Evolutionary conservation across 2,113 vertebrate species (phyloP), one percentile per base, ranked within the genome.

Genomic region (Brevimyrus niger): DNA sequence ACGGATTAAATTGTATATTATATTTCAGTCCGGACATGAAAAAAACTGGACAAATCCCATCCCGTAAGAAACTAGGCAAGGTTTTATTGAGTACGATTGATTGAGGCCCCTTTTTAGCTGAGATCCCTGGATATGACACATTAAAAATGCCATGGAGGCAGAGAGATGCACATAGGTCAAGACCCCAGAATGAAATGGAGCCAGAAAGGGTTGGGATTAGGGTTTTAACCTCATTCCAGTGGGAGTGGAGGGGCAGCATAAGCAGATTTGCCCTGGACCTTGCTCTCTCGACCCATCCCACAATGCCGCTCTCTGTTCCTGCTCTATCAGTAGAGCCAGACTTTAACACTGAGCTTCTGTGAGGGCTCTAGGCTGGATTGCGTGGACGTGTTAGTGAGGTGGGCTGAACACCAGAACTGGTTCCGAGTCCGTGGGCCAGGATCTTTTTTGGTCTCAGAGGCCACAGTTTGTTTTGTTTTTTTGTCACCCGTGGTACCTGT

Each of bases 261-360:
- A 88, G 73, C 88, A 88, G 88, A 76, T 88, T 88, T 88, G 13
- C 27, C 17, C 44, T 47, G 46, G 88, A 88, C 88, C 47, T 42
- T 73, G 65, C 27, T 35, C 23, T 88, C 50, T 48, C 31, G 11
- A 15, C 65, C 88, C 31, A 50, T 80, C 23, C 44, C 61, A 35
- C 46, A 76, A 65, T 35, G 7, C 65, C 17, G 88, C 88, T 51
- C 13, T 35, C 46, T 31, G 65, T 53, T 87, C 27, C 2, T 38
- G 35, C 73, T 11, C 88, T 80, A 51, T 88, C 47, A 88, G 69
- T 42, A 88, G 88, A 73, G 17, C 5, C 38, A 69, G 44, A 88
- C 65, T 80, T 76, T 88, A 21, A 88, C 38, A 88, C 46, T 76
- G 65, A 50, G 31, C 23, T 35, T 48, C 44, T 38, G 6, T 76